These are phyloP conservation scores for Florisuga fusca DNA, from an alignment of 2,797 vertebrate genomes.

Conservation along the genomic window DNA sequence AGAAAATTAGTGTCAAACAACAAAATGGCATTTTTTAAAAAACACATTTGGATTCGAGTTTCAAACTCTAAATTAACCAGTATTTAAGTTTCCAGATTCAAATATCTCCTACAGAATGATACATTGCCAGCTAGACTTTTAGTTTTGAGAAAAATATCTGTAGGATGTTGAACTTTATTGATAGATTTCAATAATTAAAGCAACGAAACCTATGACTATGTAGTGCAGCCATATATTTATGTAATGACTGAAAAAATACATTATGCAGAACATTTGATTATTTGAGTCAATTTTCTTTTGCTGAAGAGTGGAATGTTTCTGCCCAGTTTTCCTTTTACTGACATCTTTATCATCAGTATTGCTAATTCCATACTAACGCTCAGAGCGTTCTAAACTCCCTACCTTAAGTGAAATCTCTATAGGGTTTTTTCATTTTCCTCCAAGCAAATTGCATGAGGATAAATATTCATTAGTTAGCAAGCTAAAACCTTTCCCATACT, in stretches of 20 bases:
- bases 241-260: neutral
- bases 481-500: neutral
- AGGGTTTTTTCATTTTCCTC: neutral
- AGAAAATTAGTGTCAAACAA: slow-evolving; percentile 83
- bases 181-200: neutral
- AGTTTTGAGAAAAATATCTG: slow-evolving; percentile 8
- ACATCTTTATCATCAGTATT: neutral
- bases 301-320: neutral
- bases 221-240: neutral
- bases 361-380: neutral
- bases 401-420: neutral
- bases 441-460: neutral
- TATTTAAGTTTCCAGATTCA: slow-evolving; percentile 64
- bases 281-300: neutral
- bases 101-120: neutral
- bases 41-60: slow-evolving; percentile 72
- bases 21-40: slow-evolving; percentile 79
- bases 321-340: neutral
- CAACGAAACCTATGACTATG: neutral
- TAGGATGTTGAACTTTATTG: neutral
- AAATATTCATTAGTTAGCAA: neutral
- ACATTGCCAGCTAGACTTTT: neutral
- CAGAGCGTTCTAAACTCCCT: neutral
- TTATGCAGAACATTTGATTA: neutral
- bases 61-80: slow-evolving; percentile 68